These are phyloP conservation scores for Ophiothrix spiculata DNA, from an alignment of 35 echinoderm and acorn worm genomes.

Conservation along the genomic window DNA sequence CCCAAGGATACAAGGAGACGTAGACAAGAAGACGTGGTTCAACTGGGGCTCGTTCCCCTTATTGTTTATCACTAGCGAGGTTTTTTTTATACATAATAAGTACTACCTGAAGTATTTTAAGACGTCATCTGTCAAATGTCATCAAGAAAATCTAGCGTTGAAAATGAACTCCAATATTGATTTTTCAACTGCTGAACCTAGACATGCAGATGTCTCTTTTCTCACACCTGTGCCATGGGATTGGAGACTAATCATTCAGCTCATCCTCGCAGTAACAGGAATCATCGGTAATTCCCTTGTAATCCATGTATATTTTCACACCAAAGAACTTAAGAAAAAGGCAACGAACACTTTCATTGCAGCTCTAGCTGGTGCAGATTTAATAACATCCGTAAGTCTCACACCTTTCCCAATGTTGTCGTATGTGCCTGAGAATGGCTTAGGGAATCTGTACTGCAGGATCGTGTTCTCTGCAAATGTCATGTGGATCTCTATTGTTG, in stretches of 20 bases:
- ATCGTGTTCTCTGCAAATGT: slow-evolving; percentile 48
- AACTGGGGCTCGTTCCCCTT: too few species aligned
- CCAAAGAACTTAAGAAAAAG: slow-evolving; percentile 59
- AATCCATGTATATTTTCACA: slow-evolving; percentile 41
- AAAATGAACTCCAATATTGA: too few species aligned
- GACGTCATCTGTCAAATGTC: too few species aligned
- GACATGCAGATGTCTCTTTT: too few species aligned
- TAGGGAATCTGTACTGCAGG: slow-evolving; percentile 79
- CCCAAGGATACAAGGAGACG: too few species aligned
- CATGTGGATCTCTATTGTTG: slow-evolving; percentile 71
- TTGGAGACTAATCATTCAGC: slow-evolving; percentile 30
- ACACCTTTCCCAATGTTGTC: slow-evolving; percentile 46
- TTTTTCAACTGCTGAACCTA: too few species aligned
- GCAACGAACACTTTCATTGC: slow-evolving; percentile 75
- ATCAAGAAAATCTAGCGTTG: too few species aligned
- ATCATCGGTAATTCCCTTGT: slow-evolving; percentile 77
- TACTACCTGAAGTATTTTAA: too few species aligned
- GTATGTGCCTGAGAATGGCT: slow-evolving; percentile 10
- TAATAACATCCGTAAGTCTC: slow-evolving; percentile 62
- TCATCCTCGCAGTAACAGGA: slow-evolving; percentile 71
- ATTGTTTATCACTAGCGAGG: too few species aligned
- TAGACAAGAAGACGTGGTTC: too few species aligned
- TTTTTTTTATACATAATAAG: too few species aligned
- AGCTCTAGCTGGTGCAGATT: slow-evolving; percentile 63
- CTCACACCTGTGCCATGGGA: slow-evolving; percentile 41